Evolutionary conservation across 2,888 invertebrate species (phyloP), one percentile per base, ranked within the genome.

Genomic region (Harpalus rufipes): DNA sequence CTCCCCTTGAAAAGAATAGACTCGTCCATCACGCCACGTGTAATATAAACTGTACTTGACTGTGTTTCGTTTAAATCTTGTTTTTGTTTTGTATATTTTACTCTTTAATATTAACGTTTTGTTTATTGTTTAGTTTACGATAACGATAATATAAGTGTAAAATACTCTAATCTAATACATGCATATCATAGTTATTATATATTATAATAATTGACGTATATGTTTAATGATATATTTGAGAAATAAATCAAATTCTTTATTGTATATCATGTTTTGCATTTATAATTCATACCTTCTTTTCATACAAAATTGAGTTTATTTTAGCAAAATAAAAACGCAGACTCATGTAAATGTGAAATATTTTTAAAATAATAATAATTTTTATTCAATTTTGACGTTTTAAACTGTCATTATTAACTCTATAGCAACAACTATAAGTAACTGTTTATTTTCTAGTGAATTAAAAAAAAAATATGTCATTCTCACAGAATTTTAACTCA

Each of bases 181-280:
- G 84, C 84, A 84, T 84, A 84, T 84, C 84, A 84, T 84, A 84
- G 84, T 78, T 84, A 78, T 78, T 78, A 78, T 78, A 44, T 51
- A 58, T 78, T 58, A 58, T 78, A 78, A 78, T 78, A 78, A 78
- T 78, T 78, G 78, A 74, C 72, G 58, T 84, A 84, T 63, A 78
- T 83, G 56, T 82, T 32, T 82, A 58, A 72, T 72, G 44, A 82
- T 82, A 82, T 82, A 74, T 83, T 76, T 83, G 83, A 76, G 51
- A 83, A 81, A 81, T 81, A 81, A 81, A 81, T 81, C 51, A 81
- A 81, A 81, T 72, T 81, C 81, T 81, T 80, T 80, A 80, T 80
- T 80, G 58, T 80, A 78, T 7, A 39, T 61, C 56, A 63, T 80
- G 59, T 80, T 80, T 74, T 74, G 2, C 51, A 74, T 74, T 74